These are phyloP conservation scores for Carlito syrichta DNA, from an alignment of 2,113 vertebrate genomes.

Conservation along the genomic window DNA sequence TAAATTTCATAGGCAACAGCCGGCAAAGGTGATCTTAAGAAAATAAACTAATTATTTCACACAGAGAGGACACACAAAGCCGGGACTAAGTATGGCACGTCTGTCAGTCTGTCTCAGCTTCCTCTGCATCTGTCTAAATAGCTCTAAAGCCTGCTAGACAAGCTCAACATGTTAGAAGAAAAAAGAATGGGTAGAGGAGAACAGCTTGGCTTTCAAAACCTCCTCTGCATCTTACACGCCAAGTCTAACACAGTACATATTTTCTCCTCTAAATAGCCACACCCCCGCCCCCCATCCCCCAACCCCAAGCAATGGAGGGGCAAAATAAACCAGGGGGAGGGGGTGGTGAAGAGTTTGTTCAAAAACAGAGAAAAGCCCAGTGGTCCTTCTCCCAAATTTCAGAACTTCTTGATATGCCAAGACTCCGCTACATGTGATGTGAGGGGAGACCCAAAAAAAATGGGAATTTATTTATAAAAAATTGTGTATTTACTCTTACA, in stretches of 20 bases:
- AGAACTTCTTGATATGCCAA: background rate
- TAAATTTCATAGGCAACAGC: background rate
- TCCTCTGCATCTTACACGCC: background rate
- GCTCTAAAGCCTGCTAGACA: background rate
- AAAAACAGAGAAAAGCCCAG: background rate
- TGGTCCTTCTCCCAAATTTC: background rate
- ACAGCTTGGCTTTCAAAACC: background rate
- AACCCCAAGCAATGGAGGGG: background rate
- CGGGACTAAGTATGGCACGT: background rate
- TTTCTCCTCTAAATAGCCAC: background rate
- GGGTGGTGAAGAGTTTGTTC: background rate
- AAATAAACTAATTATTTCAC: background rate
- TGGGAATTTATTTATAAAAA: too few relatives aligned
- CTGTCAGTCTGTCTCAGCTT: background rate
- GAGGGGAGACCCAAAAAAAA: too few relatives aligned
- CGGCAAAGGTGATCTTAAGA: background rate
- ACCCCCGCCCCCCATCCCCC: too few relatives aligned
- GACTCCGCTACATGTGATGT: too few relatives aligned
- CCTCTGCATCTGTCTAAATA: background rate
- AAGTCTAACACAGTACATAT: background rate
- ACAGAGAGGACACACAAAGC: background rate
- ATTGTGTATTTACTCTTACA: too few relatives aligned
- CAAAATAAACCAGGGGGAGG: background rate
- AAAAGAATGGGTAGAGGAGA: background rate
- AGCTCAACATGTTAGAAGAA: background rate